Base-by-base conservation (phyloP, 2,797 vertebrate genomes). In the Anguilla obscura region DNA sequence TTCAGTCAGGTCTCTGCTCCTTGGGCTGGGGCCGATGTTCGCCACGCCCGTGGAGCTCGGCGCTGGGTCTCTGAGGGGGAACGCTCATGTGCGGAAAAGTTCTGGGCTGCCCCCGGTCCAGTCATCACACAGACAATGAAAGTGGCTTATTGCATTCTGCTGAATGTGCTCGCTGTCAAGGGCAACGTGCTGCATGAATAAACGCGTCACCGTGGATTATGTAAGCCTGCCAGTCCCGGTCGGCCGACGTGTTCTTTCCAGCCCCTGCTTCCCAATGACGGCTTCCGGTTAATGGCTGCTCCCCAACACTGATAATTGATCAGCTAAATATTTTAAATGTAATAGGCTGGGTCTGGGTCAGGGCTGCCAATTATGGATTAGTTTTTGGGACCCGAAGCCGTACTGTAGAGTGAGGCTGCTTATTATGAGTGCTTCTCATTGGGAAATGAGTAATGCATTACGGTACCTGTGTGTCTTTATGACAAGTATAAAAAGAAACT, bases 121-220 rank as follows among this genome's bases (percentile, higher is more conserved):
- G 91, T 91, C 93, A 95, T 95, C 94, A 93, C 90, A 90, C 92
- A 86, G 92, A 91, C 89, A 92, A 94, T 95, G 93, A 95, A 95
- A 95, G 93, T 93, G 90, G 90, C 66, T 91, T 92, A 94, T 95
- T 96, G 95, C 95, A 88, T 91, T 94, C 90, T 18, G 63, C 85
- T 95, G 91, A 95, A 94, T 93, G 58, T 79, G 87, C 87, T 87
- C 84, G 66, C 87, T 4, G n/a, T 66, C 56, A 58, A 58, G 56
- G 56, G 24, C 12, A 21, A 60, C 58, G 12, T 16, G 58, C 58
- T 60, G 58, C 58, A 66, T 66, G 60, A 66, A 66, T 66, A 66
- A 66, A 24, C 60, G 24, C 24, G 8, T n/a, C 60, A 66, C 60
- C 21, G 12, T 2, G 6, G 60, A 66, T 66, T n/a, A 66, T n/a